phyloP scores from a whole-genome alignment of 1,140 invertebrate genomes.

The Parasteatoda tepidariorum region DNA sequence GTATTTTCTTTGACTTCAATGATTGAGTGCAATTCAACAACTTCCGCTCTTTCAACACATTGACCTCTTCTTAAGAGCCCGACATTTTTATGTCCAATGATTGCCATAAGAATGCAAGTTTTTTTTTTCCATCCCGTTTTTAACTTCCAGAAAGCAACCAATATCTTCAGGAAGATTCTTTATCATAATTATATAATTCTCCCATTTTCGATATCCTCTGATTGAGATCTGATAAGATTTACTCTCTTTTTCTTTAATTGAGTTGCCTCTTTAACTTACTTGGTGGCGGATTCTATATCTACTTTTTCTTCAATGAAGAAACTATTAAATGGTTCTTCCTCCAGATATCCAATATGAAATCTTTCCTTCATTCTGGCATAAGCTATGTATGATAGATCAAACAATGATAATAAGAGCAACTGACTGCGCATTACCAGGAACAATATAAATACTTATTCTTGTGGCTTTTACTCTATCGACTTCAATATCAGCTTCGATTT shows the following conservation, averaged over 20 bases:
- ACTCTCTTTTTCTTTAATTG: background rate
- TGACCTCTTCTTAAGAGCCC: background rate
- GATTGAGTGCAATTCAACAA: background rate
- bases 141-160: background rate
- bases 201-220: background rate
- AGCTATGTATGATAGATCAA: background rate
- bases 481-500: background rate
- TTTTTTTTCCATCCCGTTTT: too few relatives aligned
- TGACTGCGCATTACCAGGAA: background rate
- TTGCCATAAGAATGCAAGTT: background rate
- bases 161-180: background rate
- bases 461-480: background rate
- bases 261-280: background rate
- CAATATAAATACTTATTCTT: background rate
- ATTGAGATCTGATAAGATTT: background rate
- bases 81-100: background rate
- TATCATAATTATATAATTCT: background rate
- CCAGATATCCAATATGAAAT: background rate
- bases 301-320: background rate
- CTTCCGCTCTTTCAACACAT: background rate
- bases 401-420: background rate
- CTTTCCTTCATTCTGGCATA: background rate
- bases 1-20: background rate
- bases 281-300: background rate
- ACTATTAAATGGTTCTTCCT: background rate